A percentile compares a stretch with the other conserved stretches of the same genome.
phyloP scores from a whole-genome alignment of 2,797 vertebrate species.

The Pangasius macronema region DNA sequence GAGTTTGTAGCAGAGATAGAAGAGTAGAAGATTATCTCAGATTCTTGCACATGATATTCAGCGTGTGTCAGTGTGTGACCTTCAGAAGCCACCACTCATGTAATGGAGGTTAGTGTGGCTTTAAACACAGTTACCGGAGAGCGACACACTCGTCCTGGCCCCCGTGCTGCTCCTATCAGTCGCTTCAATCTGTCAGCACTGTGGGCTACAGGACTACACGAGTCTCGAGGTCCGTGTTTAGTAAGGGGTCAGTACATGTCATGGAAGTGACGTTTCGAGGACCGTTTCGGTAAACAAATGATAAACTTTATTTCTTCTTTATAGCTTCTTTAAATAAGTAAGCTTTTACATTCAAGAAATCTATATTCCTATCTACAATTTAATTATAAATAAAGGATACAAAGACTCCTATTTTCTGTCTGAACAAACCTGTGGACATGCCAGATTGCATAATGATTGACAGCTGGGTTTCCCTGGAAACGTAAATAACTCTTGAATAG shows the following conservation, averaged over 20 bases:
- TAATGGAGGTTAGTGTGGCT: constrained; percentile 69
- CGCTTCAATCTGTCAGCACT: constrained; percentile 43
- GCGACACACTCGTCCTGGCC: constrained; percentile 1
- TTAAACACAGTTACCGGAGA: constrained; percentile 33
- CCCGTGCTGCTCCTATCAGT: constrained; percentile 40
- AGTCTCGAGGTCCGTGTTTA: too few relatives aligned
- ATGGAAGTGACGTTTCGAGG: too few relatives aligned
- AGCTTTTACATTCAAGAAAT: background rate
- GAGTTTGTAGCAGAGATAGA: constrained; percentile 14
- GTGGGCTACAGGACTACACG: background rate
- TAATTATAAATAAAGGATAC: background rate
- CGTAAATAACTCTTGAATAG: background rate
- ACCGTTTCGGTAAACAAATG: background rate
- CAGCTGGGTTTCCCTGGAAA: background rate
- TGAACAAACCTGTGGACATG: background rate
- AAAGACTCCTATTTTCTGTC: background rate
- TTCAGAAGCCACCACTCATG: constrained; percentile 66
- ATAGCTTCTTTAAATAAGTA: background rate
- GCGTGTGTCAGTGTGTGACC: constrained; percentile 27
- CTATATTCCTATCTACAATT: background rate
- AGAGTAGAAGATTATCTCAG: constrained; percentile 7
- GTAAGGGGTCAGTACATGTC: too few relatives aligned
- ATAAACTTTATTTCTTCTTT: too few relatives aligned
- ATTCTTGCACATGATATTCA: background rate
- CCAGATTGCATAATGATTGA: background rate